Percentiles rank a stretch among this genome's conserved stretches.
phyloP scores from a whole-genome alignment of 2,797 vertebrate genomes.

The Enteromius paludinosus region DNA sequence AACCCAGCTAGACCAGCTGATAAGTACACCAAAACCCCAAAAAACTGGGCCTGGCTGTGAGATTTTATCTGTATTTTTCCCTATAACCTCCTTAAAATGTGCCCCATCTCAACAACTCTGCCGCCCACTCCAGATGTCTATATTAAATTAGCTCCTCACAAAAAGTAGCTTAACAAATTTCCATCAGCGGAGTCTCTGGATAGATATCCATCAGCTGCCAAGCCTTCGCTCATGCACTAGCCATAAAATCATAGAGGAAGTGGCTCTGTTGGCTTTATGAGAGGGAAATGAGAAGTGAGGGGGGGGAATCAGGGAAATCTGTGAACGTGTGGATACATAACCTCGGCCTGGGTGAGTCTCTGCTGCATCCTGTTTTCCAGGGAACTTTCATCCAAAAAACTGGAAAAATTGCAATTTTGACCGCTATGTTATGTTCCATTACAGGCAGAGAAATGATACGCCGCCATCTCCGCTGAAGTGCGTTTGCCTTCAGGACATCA shows the following conservation, averaged over 20 bases:
- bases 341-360: slow-evolving; percentile 56
- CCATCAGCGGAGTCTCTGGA: slow-evolving; percentile 22
- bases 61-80: background rate
- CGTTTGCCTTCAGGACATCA: slow-evolving; percentile 2
- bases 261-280: slow-evolving; percentile 35
- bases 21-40: background rate
- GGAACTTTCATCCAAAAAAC: slow-evolving; percentile 45
- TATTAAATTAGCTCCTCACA: slow-evolving; percentile 36
- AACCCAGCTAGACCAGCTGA: background rate
- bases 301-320: slow-evolving; percentile 33
- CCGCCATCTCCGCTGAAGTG: background rate
- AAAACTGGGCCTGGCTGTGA: background rate
- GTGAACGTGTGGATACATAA: slow-evolving; percentile 44
- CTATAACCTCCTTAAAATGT: background rate
- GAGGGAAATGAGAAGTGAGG: slow-evolving; percentile 48
- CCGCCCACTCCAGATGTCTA: slow-evolving; percentile 27
- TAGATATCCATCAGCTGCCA: slow-evolving; percentile 44
- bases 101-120: background rate
- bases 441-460: slow-evolving; percentile 20
- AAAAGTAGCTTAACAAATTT: slow-evolving; percentile 41
- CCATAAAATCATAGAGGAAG: slow-evolving; percentile 47
- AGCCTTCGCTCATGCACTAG: slow-evolving; percentile 25
- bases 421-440: slow-evolving; percentile 27
- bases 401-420: background rate
- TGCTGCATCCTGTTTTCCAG: slow-evolving; percentile 58